A percentile compares a stretch with the other conserved stretches of the same genome.
Conservation (phyloP, 2,888 invertebrate genomes). For the Phoenoteleia sp. region DNA sequence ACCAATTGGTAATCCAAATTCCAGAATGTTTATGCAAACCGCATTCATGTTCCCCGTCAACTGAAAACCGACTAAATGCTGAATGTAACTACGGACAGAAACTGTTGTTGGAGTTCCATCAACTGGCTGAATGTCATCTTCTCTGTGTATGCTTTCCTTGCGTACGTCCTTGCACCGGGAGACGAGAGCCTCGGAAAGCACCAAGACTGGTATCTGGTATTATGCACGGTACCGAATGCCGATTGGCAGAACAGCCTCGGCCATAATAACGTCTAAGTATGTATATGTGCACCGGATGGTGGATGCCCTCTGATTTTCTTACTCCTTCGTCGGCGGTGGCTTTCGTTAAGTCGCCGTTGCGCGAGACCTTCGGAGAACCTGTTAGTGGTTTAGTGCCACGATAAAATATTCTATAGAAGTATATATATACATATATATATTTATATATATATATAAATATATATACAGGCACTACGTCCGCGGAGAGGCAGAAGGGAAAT, state of each 20-base stretch:
- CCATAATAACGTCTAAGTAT: slow-evolving; percentile 76
- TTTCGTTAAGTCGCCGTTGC: slow-evolving; percentile 73
- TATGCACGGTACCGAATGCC: slow-evolving; percentile 72
- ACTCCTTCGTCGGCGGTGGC: slow-evolving; percentile 73
- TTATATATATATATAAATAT: no score
- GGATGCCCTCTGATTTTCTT: slow-evolving; percentile 78
- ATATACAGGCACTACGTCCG: slow-evolving; percentile 49
- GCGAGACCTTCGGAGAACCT: slow-evolving; percentile 76
- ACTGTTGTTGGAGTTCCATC: slow-evolving; percentile 16
- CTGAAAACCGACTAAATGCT: neutral
- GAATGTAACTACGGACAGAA: neutral
- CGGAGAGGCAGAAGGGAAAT: slow-evolving; percentile 39
- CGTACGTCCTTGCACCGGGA: slow-evolving; percentile 73
- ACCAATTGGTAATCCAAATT: no score
- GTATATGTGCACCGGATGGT: slow-evolving; percentile 72
- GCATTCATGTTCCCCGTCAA: no score
- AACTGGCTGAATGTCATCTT: slow-evolving; percentile 50
- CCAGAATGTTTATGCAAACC: no score
- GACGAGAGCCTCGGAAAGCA: slow-evolving; percentile 61
- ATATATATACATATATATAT: no score
- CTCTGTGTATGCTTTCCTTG: slow-evolving; percentile 45
- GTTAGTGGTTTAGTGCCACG: slow-evolving; percentile 75
- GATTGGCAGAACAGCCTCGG: slow-evolving; percentile 73
- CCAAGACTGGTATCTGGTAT: slow-evolving; percentile 69
- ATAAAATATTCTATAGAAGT: slow-evolving; percentile 68